phyloP scores from a whole-genome alignment of 2,797 vertebrate species.

The Centroberyx gerrardi region DNA sequence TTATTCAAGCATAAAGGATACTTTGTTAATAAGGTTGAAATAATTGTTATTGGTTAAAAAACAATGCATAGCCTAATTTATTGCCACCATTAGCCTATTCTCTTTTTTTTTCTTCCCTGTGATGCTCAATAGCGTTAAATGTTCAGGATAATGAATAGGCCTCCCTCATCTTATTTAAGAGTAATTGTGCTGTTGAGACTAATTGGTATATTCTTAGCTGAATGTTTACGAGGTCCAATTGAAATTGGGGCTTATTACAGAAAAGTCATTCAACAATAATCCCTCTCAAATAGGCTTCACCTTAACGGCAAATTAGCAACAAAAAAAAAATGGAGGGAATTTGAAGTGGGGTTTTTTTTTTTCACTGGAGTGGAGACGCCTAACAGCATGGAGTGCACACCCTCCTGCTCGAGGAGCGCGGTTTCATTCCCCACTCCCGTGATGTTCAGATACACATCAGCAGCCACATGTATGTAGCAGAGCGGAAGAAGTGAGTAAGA shows the following conservation, averaged over 20 bases:
- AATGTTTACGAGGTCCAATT: conserved; percentile 40
- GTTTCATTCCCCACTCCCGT: neutral
- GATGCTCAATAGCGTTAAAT: conserved; percentile 45
- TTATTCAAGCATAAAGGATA: conserved; percentile 47
- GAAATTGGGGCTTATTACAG: conserved; percentile 21
- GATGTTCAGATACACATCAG: no score
- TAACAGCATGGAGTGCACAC: neutral
- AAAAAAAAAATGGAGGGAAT: neutral
- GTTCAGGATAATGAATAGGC: conserved; percentile 53
- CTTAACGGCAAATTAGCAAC: conserved; percentile 35
- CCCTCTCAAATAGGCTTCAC: conserved; percentile 21
- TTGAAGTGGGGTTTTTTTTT: neutral
- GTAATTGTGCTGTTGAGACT: conserved; percentile 57
- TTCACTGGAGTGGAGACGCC: conserved; percentile 17
- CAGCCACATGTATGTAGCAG: conserved; percentile 8
- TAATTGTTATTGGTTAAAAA: conserved; percentile 63
- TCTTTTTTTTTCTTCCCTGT: conserved; percentile 29
- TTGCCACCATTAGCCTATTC: conserved; percentile 47
- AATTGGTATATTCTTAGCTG: conserved; percentile 57
- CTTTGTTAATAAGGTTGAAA: conserved; percentile 62
- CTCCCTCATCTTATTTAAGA: conserved; percentile 48
- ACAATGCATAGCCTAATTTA: conserved; percentile 51
- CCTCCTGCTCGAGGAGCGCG: conserved; percentile 17
- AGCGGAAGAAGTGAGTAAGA: conserved; percentile 27
- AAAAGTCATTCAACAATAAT: conserved; percentile 49